Percentiles rank a stretch among this genome's conserved stretches.
Conservation (phyloP, 2,797 vertebrate species). For the Dermochelys coriacea region DNA sequence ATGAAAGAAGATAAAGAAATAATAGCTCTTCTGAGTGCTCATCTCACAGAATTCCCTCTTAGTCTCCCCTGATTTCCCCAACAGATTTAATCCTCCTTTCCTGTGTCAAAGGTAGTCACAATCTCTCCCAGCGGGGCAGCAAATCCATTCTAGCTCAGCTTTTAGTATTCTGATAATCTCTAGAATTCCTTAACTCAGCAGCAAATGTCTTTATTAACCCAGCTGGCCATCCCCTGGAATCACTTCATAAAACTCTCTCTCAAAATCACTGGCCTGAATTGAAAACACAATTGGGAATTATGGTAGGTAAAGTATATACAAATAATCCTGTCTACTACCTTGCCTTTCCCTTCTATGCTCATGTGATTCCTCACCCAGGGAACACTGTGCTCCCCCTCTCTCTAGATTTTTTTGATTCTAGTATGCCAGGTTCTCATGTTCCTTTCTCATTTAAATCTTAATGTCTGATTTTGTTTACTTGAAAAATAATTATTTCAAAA, state of each 20-base stretch:
- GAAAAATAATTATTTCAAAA: too few species aligned
- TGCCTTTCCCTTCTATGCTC: background rate
- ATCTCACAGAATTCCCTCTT: constrained; percentile 41
- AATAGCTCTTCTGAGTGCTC: constrained; percentile 1
- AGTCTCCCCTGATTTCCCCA: background rate
- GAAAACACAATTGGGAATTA: background rate
- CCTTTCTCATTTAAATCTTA: background rate
- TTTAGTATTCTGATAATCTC: constrained; percentile 34
- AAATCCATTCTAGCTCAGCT: constrained; percentile 27
- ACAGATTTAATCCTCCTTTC: constrained; percentile 43
- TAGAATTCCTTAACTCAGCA: constrained; percentile 39
- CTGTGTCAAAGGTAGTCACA: constrained; percentile 25
- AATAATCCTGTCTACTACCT: background rate
- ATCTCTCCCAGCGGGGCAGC: constrained; percentile 34
- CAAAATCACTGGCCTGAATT: background rate
- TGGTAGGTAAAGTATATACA: background rate
- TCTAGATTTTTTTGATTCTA: background rate
- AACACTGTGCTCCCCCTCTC: background rate
- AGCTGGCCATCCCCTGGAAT: background rate
- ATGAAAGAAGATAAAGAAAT: constrained; percentile 32
- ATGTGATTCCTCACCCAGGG: background rate
- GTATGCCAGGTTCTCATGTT: background rate
- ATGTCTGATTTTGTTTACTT: too few species aligned
- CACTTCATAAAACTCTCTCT: constrained; percentile 32
- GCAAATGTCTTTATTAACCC: constrained; percentile 34